Base-by-base conservation (phyloP, 2,888 invertebrate genomes). In the Oxycera nigricornis region DNA sequence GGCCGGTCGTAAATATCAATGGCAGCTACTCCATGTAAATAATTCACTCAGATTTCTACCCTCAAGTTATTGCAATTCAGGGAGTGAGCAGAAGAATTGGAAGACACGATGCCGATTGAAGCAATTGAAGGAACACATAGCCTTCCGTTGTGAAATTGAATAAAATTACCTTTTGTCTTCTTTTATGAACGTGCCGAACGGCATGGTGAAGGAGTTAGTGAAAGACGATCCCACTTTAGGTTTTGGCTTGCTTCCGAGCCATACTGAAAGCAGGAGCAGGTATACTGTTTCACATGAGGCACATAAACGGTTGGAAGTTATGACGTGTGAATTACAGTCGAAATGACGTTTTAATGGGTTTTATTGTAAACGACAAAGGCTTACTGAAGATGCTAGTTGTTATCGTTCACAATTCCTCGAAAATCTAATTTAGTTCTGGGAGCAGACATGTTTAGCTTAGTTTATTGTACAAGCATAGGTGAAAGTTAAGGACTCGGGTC, bases 1-100 rank as follows among this genome's bases (percentile, higher is more conserved):
- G 70, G 70, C 52, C 70, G 55, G 55, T 30, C 52, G 55, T 70
- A 70, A 70, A 70, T 70, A 70, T 70, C 70, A 65, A 24, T 65
- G 65, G 65, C 70, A 70, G 70, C 70, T 55, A 52, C 55, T 70
- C n/a, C 52, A 70, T 70, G 70, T 70, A 14, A 70, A 70, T 70
- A 55, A 70, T 70, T 70, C 52, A 70, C 52, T 70, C 70, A 22
- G 55, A 70, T 70, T 70, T 31, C 31, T 20, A 30, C 35, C 70
- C 52, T 28, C 24, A 26, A 52, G 11, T 55, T 52, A 20, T 20
- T 70, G 52, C 52, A 68, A 68, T 68, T 50, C 50, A 22, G 2
- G 11, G 28, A 50, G 14, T 11, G 46, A 68, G 20, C 6, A 17
- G 24, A 68, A 24, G 30, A 14, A 30, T 9, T 46, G 11, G 28